These are phyloP conservation scores for Hyaena hyaena DNA, from an alignment of 2,113 vertebrate genomes.

Conservation along the genomic window DNA sequence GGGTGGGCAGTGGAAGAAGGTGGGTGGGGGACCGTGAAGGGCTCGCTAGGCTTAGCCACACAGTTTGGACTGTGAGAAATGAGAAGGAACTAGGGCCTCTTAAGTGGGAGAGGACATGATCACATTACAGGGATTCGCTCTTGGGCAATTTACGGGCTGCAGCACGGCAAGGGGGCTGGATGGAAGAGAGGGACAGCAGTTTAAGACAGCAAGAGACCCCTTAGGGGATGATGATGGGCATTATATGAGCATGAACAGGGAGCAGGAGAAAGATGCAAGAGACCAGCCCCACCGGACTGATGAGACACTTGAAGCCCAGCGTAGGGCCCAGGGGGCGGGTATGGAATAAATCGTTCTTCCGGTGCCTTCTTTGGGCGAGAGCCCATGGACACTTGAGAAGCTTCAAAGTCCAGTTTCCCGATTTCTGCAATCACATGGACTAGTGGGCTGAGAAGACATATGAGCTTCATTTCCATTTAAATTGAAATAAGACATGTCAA, in stretches of 20 bases:
- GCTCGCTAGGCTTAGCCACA: not conserved
- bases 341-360: not conserved
- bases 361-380: not conserved
- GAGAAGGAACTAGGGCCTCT: not conserved
- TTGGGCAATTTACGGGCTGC: not conserved
- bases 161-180: not conserved
- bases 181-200: not conserved
- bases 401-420: not conserved
- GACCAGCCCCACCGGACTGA: not conserved
- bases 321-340: not conserved
- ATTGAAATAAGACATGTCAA: conserved; percentile 56
- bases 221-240: not conserved
- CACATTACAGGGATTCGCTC: not conserved
- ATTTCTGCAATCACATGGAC: not conserved
- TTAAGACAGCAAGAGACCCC: not conserved
- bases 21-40: not conserved
- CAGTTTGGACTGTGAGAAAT: not conserved
- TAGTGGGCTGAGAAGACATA: not conserved
- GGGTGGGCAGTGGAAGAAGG: not conserved
- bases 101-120: not conserved
- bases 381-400: not conserved
- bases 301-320: not conserved
- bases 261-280: not conserved
- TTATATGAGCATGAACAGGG: not conserved
- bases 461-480: conserved; percentile 77